These are phyloP conservation scores for Micrastur ruficollis DNA, from an alignment of 2,797 vertebrate genomes.

Conservation along the genomic window DNA sequence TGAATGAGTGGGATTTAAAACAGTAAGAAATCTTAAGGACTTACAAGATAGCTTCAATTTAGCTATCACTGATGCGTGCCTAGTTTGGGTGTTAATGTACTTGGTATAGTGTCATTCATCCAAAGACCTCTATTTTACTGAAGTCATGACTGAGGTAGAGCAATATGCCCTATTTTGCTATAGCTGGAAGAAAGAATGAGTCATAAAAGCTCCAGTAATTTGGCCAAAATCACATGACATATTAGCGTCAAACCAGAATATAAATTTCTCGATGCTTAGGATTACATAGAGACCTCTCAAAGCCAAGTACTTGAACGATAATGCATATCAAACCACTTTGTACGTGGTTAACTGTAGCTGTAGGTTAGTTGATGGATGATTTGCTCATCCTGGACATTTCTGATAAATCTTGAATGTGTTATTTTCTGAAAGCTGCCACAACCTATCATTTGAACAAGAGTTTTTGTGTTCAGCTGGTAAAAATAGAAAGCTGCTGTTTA, in stretches of 20 bases:
- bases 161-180: accelerated
- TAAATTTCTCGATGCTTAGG: background rate
- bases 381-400: background rate
- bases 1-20: background rate
- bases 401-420: background rate
- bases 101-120: background rate
- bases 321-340: accelerated
- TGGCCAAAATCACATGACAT: background rate
- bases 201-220: background rate
- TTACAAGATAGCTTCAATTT: background rate
- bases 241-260: background rate
- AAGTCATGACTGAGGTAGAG: background rate
- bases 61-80: background rate
- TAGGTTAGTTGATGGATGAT: background rate
- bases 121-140: background rate
- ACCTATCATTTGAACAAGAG: background rate
- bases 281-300: background rate
- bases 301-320: background rate
- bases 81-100: background rate
- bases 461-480: background rate
- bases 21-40: background rate
- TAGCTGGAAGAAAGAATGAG: background rate
- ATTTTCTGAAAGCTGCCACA: background rate
- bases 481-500: constrained; percentile 2
- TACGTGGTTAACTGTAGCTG: background rate